Conservation (phyloP, 2,797 vertebrate species). For the Heteromormyrus szaboi region DNA sequence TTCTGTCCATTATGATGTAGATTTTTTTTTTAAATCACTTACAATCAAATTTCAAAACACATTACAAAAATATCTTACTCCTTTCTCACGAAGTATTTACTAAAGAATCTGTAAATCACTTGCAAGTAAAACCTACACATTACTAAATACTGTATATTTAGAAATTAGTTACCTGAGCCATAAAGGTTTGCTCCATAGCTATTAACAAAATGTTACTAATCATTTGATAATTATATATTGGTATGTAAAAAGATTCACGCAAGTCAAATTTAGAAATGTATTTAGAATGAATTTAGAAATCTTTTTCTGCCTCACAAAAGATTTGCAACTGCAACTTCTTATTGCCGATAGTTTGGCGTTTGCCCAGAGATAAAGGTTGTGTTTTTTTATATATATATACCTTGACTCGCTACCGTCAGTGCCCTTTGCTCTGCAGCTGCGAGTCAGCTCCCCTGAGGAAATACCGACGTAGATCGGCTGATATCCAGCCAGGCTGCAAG, state of each 20-base stretch:
- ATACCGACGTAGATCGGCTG: neutral
- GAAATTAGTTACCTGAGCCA: neutral
- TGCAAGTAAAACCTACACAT: neutral
- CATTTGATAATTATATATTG: neutral
- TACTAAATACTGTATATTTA: neutral
- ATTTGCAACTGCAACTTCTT: neutral
- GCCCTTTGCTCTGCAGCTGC: neutral
- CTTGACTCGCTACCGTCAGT: neutral
- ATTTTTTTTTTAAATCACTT: neutral
- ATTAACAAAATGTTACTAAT: neutral
- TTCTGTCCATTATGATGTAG: neutral
- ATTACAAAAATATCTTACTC: neutral
- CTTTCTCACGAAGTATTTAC: neutral
- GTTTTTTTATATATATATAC: neutral
- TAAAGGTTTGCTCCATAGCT: neutral
- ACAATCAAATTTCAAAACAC: neutral
- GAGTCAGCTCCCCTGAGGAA: neutral
- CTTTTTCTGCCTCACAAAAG: neutral
- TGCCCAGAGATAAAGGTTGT: neutral
- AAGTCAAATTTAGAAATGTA: neutral
- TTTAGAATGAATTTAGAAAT: no score
- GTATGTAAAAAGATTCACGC: neutral
- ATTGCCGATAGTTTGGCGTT: neutral
- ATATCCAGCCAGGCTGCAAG: neutral
- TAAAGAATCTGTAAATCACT: neutral